phyloP scores from a whole-genome alignment of 2,888 invertebrate genomes.

The Caenorhabditis panamensis region DNA sequence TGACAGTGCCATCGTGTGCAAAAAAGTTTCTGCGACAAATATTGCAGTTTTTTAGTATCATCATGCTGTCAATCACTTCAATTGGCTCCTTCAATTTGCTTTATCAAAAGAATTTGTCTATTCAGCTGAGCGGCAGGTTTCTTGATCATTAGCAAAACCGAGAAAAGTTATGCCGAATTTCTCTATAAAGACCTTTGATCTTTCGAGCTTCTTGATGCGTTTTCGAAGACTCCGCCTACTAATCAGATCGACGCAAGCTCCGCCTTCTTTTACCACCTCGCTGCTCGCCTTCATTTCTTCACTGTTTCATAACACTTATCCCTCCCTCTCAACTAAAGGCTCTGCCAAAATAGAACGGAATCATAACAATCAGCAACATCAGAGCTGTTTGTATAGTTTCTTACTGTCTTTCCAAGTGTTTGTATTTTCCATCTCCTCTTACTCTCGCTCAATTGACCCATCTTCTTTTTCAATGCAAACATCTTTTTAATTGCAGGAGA shows the following conservation, averaged over 20 bases:
- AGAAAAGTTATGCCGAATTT: too few relatives aligned
- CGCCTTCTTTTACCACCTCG: background rate
- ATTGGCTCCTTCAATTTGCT: too few relatives aligned
- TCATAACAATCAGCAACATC: conserved; percentile 28
- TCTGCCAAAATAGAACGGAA: background rate
- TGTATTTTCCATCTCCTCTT: background rate
- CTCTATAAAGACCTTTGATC: background rate
- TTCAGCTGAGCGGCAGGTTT: too few relatives aligned
- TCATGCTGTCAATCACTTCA: too few relatives aligned
- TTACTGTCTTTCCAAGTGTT: conserved; percentile 4
- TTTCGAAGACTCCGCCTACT: conserved; percentile 9
- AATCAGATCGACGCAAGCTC: background rate
- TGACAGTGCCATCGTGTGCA: too few relatives aligned
- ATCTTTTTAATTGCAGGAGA: background rate
- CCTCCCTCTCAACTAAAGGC: background rate
- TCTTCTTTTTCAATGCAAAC: conserved; percentile 52
- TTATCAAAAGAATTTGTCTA: too few relatives aligned
- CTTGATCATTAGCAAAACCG: too few relatives aligned
- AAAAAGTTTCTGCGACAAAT: too few relatives aligned
- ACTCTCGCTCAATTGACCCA: conserved; percentile 21
- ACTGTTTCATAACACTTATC: background rate
- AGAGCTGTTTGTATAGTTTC: conserved; percentile 42
- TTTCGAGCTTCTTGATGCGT: background rate
- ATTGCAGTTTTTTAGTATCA: too few relatives aligned
- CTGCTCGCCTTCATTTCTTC: background rate